Evolutionary conservation across 92 coral and sea anemone genomes (phyloP).

Genomic region (Pocillopora meandrina): DNA sequence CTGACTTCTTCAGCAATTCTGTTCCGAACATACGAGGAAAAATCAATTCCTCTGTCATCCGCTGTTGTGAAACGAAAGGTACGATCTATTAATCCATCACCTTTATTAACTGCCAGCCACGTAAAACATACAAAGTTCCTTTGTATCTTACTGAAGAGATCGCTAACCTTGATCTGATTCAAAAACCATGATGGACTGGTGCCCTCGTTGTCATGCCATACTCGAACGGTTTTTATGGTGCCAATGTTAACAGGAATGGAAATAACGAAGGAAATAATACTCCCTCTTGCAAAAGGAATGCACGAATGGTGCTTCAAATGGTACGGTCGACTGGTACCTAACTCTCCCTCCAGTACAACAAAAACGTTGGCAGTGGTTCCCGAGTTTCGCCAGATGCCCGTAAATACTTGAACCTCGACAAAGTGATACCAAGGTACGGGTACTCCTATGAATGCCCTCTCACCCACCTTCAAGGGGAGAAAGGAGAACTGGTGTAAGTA

Average conservation of each 20-base stretch:
- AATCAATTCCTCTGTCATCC: slow-evolving; percentile 34
- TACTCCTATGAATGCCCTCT: slow-evolving; percentile 45
- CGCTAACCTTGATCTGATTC: slow-evolving; percentile 25
- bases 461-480: slow-evolving; percentile 33
- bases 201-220: slow-evolving; percentile 73
- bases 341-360: slow-evolving; percentile 51
- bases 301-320: slow-evolving; percentile 54
- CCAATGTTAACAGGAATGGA: slow-evolving; percentile 50
- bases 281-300: slow-evolving; percentile 62
- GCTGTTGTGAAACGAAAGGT: slow-evolving; percentile 36
- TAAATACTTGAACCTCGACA: slow-evolving; percentile 51
- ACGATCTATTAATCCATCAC: slow-evolving; percentile 74
- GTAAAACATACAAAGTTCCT: slow-evolving; percentile 47
- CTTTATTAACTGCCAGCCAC: slow-evolving; percentile 77
- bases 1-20: slow-evolving; percentile 46
- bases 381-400: slow-evolving; percentile 65
- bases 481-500: no score
- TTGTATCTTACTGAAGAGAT: slow-evolving; percentile 2
- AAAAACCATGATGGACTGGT: slow-evolving; percentile 66
- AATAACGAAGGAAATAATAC: slow-evolving; percentile 43
- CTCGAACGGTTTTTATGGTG: slow-evolving; percentile 44
- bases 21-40: slow-evolving; percentile 8
- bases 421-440: slow-evolving; percentile 15
- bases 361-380: slow-evolving; percentile 64
- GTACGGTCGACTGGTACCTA: slow-evolving; percentile 41